Base-by-base conservation (phyloP, 2,113 vertebrate species). In the Macrotus californicus region DNA sequence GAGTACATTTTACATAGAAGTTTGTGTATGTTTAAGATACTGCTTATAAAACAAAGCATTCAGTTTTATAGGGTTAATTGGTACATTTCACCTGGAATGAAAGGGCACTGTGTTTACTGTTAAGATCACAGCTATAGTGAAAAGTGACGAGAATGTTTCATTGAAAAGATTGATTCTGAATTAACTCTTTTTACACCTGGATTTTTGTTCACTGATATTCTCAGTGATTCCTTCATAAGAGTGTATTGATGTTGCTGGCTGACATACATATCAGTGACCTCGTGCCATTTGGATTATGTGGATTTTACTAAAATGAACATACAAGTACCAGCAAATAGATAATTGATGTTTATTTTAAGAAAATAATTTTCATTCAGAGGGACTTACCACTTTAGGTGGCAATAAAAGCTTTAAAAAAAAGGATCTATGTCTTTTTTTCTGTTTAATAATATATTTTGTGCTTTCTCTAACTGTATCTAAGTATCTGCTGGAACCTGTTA, bases 281-380 rank as follows among this genome's bases (percentile, higher is more conserved):
- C 73, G 10, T 50, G 31, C 24, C 19, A 13, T 36, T 95, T 96
- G 39, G 5, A 36, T 88, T 87, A 56, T 64, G 50, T 96, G 50
- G 41, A 46, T 90, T 95, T 95, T 86, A 89, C 61, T 48, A 87
- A 91, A 95, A 50, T 73, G 34, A 72, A 29, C 72, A 66, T 50
- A 72, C 8, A 89, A 52, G 34, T 69, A 88, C 22, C 13, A 93
- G 39, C 31, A 93, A 56, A 48, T 87, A 72, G 12, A 79, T 82
- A 93, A 66, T 48, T 80, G 36, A 36, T 16, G 79, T 52, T 75
- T 61, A 61, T 61, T 61, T 61, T 41, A 67, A 92, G n/a, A 67
- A 79, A 24, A 24, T 75, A 66, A 76, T 59, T 87, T 93, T 93
- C 29, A 56, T 4, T 77, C 85, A 36, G 75, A 92, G 4, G 21